These are phyloP conservation scores for Amphiprion clarkii DNA, from an alignment of 2,797 vertebrate species.

Conservation along the genomic window DNA sequence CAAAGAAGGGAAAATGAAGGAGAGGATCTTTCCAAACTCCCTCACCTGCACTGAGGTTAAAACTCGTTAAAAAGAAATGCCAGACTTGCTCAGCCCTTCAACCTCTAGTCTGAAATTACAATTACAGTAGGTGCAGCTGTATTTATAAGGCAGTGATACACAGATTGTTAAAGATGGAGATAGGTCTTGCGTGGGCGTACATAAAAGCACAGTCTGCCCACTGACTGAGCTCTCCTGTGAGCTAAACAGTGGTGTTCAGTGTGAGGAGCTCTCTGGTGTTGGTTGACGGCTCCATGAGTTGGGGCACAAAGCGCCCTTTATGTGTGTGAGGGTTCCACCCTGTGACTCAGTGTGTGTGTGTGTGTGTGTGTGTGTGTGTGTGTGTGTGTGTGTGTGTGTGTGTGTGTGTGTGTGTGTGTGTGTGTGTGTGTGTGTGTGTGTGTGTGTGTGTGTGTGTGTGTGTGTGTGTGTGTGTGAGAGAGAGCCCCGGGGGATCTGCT, in stretches of 20 bases:
- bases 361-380: conserved; percentile 36
- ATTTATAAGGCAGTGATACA: conserved; percentile 38
- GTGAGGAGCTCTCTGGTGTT: conserved; percentile 76
- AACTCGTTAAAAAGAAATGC: not conserved
- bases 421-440: conserved; percentile 15
- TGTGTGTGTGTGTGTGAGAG: conserved; percentile 38
- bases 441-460: no score
- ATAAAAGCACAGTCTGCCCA: conserved; percentile 61
- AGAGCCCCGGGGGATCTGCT: conserved; percentile 66
- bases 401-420: conserved; percentile 26
- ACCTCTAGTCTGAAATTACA: conserved; percentile 34
- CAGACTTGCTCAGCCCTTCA: not conserved
- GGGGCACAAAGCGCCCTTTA: conserved; percentile 84
- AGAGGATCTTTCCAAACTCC: not conserved
- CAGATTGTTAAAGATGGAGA: conserved; percentile 49
- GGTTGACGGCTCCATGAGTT: conserved; percentile 80
- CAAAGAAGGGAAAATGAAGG: not conserved
- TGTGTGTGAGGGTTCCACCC: conserved; percentile 80
- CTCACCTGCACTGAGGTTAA: conserved; percentile 8
- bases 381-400: no score
- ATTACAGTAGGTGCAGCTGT: conserved; percentile 25
- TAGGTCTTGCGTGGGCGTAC: conserved; percentile 58
- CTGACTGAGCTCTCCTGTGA: conserved; percentile 61
- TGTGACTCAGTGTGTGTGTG: conserved; percentile 75
- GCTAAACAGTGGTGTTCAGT: conserved; percentile 75